phyloP scores from a whole-genome alignment of 2,797 vertebrate genomes.

The Gobionotothen gibberifrons region DNA sequence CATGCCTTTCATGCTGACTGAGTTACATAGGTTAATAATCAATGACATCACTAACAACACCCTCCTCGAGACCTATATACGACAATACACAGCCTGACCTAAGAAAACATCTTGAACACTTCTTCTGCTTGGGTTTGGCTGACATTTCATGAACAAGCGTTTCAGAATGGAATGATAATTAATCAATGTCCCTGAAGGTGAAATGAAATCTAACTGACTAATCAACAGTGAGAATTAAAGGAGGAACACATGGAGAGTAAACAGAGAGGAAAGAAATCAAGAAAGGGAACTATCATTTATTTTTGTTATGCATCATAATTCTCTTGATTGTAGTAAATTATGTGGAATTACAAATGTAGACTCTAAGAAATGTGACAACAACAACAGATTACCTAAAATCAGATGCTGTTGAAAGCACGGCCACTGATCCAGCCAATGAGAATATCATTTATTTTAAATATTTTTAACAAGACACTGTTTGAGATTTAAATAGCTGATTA shows the following conservation, averaged over 20 bases:
- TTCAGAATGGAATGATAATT: not conserved
- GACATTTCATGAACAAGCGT: not conserved
- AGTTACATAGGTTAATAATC: not conserved
- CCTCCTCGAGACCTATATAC: not conserved
- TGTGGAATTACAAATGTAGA: not conserved
- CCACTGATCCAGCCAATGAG: not conserved
- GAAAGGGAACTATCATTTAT: not conserved
- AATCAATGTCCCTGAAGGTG: not conserved
- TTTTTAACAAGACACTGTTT: not conserved
- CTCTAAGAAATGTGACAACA: not conserved
- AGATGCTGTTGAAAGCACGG: not conserved
- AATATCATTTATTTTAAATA: not conserved
- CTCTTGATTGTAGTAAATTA: not conserved
- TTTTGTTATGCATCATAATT: not conserved
- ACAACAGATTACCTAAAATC: not conserved
- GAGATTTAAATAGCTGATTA: not conserved
- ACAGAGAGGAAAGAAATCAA: not conserved
- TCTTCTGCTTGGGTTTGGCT: not conserved
- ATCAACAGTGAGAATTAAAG: not conserved
- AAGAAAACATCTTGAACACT: not conserved
- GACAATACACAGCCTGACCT: not conserved
- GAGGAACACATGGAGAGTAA: not conserved
- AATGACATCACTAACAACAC: slow-evolving; percentile 10
- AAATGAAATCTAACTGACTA: not conserved
- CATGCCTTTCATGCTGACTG: not conserved